Evolutionary conservation across 2,888 invertebrate genomes (phyloP).

Genomic region (Tetragnatha montana): DNA sequence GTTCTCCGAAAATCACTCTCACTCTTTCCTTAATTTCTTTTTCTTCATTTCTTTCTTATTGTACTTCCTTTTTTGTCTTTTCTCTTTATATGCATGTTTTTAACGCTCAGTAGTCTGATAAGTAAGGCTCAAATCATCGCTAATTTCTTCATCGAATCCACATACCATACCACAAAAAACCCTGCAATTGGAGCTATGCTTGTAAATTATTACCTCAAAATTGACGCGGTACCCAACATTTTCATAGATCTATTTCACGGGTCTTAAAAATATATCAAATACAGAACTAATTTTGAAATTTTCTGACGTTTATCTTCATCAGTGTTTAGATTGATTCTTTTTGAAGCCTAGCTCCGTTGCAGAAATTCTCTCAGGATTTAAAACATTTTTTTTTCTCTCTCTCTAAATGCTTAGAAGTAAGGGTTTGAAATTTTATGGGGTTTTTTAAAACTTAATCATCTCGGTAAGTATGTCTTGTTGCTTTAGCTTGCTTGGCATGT

Average conservation of each 20-base stretch:
- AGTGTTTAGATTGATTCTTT: not conserved
- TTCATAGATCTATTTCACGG: too few relatives aligned
- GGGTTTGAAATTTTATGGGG: conserved; percentile 34
- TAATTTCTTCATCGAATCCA: too few relatives aligned
- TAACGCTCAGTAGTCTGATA: conserved; percentile 51
- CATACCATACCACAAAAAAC: not conserved
- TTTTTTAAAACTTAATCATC: conserved; percentile 24
- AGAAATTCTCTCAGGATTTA: not conserved
- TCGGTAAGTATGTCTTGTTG: conserved; percentile 62
- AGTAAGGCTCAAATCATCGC: too few relatives aligned
- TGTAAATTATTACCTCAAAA: too few relatives aligned
- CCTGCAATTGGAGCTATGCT: not conserved
- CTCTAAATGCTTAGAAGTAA: not conserved
- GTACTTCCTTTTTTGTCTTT: conserved; percentile 9
- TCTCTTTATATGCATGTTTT: conserved; percentile 33
- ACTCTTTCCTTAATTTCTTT: conserved; percentile 2
- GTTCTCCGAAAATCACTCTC: conserved; percentile 15
- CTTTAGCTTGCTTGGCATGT: conserved; percentile 66
- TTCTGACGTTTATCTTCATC: too few relatives aligned
- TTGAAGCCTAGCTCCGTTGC: conserved; percentile 21
- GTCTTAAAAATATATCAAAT: too few relatives aligned
- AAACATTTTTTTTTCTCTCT: not conserved
- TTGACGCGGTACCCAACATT: too few relatives aligned
- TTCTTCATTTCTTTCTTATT: conserved; percentile 14
- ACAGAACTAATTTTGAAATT: too few relatives aligned